These are phyloP conservation scores for Dipodomys stephensi DNA, from an alignment of 2,113 vertebrate species.

Conservation along the genomic window DNA sequence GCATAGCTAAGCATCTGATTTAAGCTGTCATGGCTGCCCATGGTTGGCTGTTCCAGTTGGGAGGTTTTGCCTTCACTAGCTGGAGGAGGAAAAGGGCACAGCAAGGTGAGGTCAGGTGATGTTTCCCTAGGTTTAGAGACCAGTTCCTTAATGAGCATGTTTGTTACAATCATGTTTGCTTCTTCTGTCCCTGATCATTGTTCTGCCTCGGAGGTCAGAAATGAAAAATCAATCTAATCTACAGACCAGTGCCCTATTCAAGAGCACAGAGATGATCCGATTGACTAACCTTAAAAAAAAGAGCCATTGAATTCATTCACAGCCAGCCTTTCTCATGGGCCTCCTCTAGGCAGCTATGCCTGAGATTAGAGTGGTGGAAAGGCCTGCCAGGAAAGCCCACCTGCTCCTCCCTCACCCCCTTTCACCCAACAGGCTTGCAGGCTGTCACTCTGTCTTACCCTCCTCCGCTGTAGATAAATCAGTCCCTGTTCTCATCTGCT, in stretches of 20 bases:
- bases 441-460: too few species aligned
- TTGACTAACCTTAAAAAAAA: background rate
- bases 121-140: background rate
- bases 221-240: conserved; percentile 1
- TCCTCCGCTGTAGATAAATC: background rate
- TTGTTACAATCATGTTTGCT: background rate
- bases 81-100: background rate
- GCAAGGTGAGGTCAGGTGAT: too few species aligned
- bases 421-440: background rate
- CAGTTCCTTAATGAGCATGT: background rate
- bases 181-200: background rate
- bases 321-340: background rate
- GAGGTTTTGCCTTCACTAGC: background rate
- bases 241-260: background rate
- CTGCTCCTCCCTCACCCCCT: background rate
- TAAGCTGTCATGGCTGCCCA: background rate
- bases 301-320: background rate
- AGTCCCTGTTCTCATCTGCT: background rate
- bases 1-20: background rate
- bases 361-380: background rate
- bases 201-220: background rate
- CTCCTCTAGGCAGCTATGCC: background rate
- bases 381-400: background rate
- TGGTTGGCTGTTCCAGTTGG: background rate
- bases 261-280: background rate